phyloP scores from a whole-genome alignment of 2,888 invertebrate species.

The Alentia gelatinosa region DNA sequence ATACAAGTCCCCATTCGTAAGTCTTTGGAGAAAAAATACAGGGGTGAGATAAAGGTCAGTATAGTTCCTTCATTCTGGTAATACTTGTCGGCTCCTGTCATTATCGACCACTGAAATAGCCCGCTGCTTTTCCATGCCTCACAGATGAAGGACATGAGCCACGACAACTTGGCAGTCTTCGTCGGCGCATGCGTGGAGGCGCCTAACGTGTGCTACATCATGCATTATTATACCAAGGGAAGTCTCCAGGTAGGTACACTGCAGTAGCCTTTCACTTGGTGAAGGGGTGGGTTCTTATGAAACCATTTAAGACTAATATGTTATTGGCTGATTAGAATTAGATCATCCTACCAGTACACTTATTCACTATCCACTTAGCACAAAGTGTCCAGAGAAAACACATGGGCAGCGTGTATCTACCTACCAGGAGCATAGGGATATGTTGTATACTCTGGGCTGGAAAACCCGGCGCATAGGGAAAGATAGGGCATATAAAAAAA shows the following conservation, averaged over 20 bases:
- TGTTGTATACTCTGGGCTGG: too few relatives aligned
- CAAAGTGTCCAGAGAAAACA: too few relatives aligned
- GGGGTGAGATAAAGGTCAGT: not conserved
- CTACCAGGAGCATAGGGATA: too few relatives aligned
- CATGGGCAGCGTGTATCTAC: too few relatives aligned
- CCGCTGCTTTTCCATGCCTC: conserved; percentile 25
- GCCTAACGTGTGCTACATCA: conserved; percentile 88
- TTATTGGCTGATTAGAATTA: too few relatives aligned
- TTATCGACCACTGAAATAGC: not conserved
- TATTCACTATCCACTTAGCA: too few relatives aligned
- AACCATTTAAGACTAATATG: too few relatives aligned
- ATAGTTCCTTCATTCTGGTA: not conserved
- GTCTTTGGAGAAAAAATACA: not conserved
- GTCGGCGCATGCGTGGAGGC: conserved; percentile 91
- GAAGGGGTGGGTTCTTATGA: too few relatives aligned
- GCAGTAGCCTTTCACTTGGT: not conserved
- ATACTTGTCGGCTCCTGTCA: not conserved
- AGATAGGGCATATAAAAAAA: too few relatives aligned
- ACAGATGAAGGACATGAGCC: conserved; percentile 91
- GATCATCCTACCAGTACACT: too few relatives aligned
- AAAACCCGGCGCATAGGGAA: too few relatives aligned
- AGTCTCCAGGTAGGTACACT: conserved; percentile 82
- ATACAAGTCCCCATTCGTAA: not conserved
- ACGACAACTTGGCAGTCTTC: conserved; percentile 91
- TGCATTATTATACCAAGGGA: conserved; percentile 90